Conservation (phyloP, 1,140 invertebrate genomes). For the Heterodera schachtii region DNA sequence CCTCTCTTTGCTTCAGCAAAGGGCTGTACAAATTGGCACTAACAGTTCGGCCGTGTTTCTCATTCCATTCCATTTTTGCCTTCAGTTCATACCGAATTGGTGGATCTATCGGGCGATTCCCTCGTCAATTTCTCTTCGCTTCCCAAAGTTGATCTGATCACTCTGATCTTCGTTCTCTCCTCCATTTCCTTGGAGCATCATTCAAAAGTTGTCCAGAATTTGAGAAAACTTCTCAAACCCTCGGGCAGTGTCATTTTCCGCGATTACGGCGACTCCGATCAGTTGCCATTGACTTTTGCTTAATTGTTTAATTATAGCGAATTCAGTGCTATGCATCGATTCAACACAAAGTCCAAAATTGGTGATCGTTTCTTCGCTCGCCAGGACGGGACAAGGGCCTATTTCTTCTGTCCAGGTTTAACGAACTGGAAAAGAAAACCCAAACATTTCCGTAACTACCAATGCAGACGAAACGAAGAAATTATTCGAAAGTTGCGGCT, state of each 20-base stretch:
- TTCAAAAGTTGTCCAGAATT: conserved; percentile 73
- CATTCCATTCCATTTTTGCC: conserved; percentile 38
- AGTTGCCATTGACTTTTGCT: conserved; percentile 66
- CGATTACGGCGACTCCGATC: conserved; percentile 74
- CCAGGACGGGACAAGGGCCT: conserved; percentile 92
- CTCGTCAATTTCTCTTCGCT: conserved; percentile 42
- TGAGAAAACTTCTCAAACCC: conserved; percentile 69
- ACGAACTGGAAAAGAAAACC: no score
- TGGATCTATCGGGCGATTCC: conserved; percentile 41
- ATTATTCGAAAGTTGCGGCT: conserved; percentile 49
- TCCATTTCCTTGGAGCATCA: conserved; percentile 81
- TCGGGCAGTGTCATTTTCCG: conserved; percentile 31
- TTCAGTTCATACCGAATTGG: conserved; percentile 30
- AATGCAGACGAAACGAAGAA: conserved; percentile 45
- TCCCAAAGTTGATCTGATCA: conserved; percentile 73
- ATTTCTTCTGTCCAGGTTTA: conserved; percentile 72
- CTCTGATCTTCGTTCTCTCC: conserved; percentile 80
- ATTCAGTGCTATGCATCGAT: conserved; percentile 81
- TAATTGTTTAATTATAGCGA: background rate
- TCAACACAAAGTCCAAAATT: conserved; percentile 76
- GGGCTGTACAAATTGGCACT: conserved; percentile 70
- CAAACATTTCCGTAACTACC: no score
- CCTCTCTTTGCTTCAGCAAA: conserved; percentile 68
- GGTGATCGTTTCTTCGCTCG: conserved; percentile 79
- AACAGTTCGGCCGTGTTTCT: background rate